Conservation (phyloP, 64 coral and sea anemone species). For the Montipora foliosa region DNA sequence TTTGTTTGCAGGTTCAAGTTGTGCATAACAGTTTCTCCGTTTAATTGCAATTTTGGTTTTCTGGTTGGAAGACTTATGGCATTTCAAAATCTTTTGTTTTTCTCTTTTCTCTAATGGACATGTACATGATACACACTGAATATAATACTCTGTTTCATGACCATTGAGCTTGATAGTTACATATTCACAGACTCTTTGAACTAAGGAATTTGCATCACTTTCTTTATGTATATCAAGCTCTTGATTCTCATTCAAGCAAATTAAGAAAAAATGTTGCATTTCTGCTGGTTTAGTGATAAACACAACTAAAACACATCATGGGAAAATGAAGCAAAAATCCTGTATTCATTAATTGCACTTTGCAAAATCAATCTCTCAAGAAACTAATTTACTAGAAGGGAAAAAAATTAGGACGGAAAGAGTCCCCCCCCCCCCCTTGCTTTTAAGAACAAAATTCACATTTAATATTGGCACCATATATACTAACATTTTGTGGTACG, state of each 20-base stretch:
- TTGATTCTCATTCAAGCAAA: constrained; percentile 47
- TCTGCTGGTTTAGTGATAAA: constrained; percentile 47
- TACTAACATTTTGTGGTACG: constrained; percentile 33
- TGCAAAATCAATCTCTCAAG: constrained; percentile 39
- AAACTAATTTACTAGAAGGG: constrained; percentile 31
- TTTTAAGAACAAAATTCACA: constrained; percentile 24
- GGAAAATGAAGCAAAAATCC: constrained; percentile 37
- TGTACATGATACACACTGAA: constrained; percentile 69
- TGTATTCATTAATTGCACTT: constrained; percentile 4
- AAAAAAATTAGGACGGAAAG: neutral
- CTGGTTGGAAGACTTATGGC: constrained; percentile 64
- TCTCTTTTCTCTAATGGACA: constrained; percentile 45
- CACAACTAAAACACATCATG: constrained; percentile 18
- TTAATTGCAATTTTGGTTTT: constrained; percentile 49
- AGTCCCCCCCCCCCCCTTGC: neutral
- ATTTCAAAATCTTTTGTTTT: constrained; percentile 69
- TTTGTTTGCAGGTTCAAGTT: constrained; percentile 68
- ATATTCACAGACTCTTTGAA: constrained; percentile 43
- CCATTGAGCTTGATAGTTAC: constrained; percentile 38
- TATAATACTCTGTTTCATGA: constrained; percentile 44
- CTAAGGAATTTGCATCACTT: constrained; percentile 54
- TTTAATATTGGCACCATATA: constrained; percentile 36
- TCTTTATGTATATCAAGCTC: constrained; percentile 16
- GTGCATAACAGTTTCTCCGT: constrained; percentile 56
- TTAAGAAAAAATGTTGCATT: constrained; percentile 62